Conservation (phyloP, 1,140 invertebrate species). For the Zophobas morio region DNA sequence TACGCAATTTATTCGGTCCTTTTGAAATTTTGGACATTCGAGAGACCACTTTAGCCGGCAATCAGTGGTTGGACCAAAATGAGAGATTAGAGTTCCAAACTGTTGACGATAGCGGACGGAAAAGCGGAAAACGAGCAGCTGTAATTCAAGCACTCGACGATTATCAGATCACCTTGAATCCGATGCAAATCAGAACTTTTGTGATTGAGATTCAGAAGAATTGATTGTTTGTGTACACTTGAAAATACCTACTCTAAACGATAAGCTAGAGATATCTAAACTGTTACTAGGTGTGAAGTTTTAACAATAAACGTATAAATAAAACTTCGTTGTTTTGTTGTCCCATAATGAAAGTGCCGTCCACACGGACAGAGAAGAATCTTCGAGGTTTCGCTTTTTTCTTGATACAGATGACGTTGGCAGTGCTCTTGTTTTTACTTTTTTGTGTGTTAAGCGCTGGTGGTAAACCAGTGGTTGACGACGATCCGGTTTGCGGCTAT, state of each 20-base stretch:
- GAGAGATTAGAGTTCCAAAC: constrained; percentile 39
- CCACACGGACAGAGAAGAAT: constrained; percentile 1
- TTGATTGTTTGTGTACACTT: constrained; percentile 32
- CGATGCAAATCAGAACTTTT: constrained; percentile 64
- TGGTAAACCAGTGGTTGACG: constrained; percentile 1
- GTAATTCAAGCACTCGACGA: constrained; percentile 49
- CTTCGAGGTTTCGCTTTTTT: constrained; percentile 1
- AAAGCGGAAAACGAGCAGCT: constrained; percentile 4
- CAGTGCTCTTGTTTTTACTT: constrained; percentile 2
- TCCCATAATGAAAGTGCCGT: constrained; percentile 5
- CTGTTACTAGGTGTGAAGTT: constrained; percentile 19
- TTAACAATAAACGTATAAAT: constrained; percentile 15
- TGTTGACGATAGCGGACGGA: not conserved
- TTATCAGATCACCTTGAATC: constrained; percentile 54
- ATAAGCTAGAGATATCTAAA: constrained; percentile 13
- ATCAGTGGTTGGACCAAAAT: constrained; percentile 54
- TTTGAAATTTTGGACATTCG: constrained; percentile 53
- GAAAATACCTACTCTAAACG: not conserved
- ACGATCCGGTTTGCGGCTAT: constrained; percentile 15
- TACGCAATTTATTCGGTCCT: constrained; percentile 61
- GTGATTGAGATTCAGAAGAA: constrained; percentile 55
- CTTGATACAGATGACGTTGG: constrained; percentile 16
- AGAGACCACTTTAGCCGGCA: constrained; percentile 56
- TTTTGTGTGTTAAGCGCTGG: constrained; percentile 18
- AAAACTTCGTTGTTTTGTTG: not conserved